Conservation (phyloP, 2,113 vertebrate species). For the Coreoperca whiteheadi region DNA sequence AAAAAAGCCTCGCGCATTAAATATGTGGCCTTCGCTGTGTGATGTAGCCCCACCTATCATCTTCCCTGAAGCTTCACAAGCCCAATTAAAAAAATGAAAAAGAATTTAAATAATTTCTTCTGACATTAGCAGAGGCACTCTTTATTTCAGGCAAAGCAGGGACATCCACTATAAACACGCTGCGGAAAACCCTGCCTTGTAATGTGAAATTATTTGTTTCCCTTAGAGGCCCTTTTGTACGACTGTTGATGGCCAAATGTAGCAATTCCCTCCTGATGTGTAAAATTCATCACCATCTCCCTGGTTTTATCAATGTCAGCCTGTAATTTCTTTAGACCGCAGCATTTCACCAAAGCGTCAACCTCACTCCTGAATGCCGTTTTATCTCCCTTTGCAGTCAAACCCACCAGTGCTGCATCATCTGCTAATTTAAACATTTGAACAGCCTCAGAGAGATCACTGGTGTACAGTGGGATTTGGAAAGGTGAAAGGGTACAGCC, state of each 20-base stretch:
- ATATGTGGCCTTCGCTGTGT: conserved; percentile 9
- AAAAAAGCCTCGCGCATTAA: not conserved
- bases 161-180: not conserved
- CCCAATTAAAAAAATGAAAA: not conserved
- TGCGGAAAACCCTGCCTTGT: not conserved
- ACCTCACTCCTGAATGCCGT: not conserved
- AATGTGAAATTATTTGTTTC: not conserved
- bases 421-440: not conserved
- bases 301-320: not conserved
- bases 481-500: not conserved
- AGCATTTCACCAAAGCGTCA: not conserved
- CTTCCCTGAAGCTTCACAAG: not conserved
- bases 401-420: not conserved
- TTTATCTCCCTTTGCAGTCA: conserved; percentile 1
- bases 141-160: not conserved
- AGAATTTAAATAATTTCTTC: not conserved
- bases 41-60: not conserved
- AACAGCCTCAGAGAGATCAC: not conserved
- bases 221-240: too few species aligned
- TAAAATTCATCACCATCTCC: not conserved
- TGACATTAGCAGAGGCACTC: not conserved
- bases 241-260: too few species aligned
- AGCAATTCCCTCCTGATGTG: not conserved
- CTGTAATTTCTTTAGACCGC: not conserved
- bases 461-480: too few species aligned